Conservation (phyloP, 2,113 vertebrate genomes). For the Hystrix brachyura region DNA sequence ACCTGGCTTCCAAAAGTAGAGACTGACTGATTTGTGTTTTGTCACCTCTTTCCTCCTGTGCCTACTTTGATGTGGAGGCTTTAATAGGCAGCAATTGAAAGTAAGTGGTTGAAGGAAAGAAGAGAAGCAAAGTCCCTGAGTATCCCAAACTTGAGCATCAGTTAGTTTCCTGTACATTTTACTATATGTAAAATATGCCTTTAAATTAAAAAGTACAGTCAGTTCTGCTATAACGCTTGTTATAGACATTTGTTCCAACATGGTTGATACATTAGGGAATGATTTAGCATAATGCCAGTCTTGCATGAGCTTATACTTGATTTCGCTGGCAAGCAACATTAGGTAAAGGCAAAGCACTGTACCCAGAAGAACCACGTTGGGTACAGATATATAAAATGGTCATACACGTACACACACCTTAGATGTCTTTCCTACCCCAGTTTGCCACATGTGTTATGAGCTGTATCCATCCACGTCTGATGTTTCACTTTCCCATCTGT, state of each 20-base stretch:
- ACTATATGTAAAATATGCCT: constrained; percentile 9
- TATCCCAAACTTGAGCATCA: neutral
- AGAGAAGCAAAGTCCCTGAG: neutral
- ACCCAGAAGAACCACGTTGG: neutral
- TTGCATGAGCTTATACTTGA: neutral
- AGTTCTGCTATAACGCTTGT: neutral
- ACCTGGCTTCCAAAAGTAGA: constrained; percentile 45
- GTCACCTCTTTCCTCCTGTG: constrained; percentile 45
- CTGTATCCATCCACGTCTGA: neutral
- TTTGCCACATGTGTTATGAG: neutral
- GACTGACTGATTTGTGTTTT: constrained; percentile 18
- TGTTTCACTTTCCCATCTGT: neutral
- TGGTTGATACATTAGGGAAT: neutral
- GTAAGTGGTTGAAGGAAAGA: constrained; percentile 50
- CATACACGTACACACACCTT: neutral
- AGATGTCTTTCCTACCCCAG: neutral
- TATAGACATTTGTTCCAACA: constrained; percentile 30
- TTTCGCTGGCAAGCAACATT: neutral
- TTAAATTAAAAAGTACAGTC: neutral
- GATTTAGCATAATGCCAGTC: neutral
- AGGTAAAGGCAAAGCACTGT: neutral
- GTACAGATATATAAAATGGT: neutral
- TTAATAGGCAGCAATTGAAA: constrained; percentile 64
- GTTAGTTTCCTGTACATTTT: constrained; percentile 49
- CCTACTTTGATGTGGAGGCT: constrained; percentile 48